Percentiles rank a stretch among this genome's conserved stretches.
Evolutionary conservation across 2,888 invertebrate genomes (phyloP).

Genomic region (Lagria hirta): DNA sequence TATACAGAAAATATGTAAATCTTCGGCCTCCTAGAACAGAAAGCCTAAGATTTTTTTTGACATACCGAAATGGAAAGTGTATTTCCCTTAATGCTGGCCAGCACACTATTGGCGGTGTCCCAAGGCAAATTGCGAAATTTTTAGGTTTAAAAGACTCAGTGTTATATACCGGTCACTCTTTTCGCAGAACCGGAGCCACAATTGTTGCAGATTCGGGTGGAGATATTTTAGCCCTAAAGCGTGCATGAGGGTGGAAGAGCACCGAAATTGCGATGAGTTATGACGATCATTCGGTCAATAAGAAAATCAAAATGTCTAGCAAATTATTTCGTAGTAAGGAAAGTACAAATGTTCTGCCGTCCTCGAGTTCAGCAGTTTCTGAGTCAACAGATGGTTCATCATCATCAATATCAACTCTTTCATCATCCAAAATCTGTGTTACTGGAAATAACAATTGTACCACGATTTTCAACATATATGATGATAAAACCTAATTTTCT

Average conservation of each 20-base stretch:
- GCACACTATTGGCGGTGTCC: not conserved
- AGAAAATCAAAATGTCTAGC: no score
- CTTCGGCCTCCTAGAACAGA: no score
- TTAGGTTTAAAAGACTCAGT: constrained; percentile 2
- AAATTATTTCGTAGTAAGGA: no score
- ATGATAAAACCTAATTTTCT: no score
- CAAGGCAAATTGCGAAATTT: constrained; percentile 1
- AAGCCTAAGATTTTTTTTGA: not conserved
- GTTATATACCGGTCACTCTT: constrained; percentile 3
- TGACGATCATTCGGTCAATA: no score
- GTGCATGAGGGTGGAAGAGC: constrained; percentile 1
- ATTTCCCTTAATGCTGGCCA: constrained; percentile 3
- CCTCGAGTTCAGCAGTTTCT: no score
- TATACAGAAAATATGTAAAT: constrained; percentile 3
- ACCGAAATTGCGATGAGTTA: not conserved
- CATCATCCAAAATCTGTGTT: no score
- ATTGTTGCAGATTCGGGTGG: constrained; percentile 1
- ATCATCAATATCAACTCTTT: no score
- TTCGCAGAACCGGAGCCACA: constrained; percentile 1
- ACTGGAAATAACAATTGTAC: no score
- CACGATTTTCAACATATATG: no score
- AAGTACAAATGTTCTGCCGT: no score
- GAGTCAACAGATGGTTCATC: no score
- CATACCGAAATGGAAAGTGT: constrained; percentile 3
- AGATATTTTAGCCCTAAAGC: constrained; percentile 2